Percentiles rank a stretch among this genome's conserved stretches.
Conservation (phyloP, 2,797 vertebrate species). For the Enteromius paludinosus region DNA sequence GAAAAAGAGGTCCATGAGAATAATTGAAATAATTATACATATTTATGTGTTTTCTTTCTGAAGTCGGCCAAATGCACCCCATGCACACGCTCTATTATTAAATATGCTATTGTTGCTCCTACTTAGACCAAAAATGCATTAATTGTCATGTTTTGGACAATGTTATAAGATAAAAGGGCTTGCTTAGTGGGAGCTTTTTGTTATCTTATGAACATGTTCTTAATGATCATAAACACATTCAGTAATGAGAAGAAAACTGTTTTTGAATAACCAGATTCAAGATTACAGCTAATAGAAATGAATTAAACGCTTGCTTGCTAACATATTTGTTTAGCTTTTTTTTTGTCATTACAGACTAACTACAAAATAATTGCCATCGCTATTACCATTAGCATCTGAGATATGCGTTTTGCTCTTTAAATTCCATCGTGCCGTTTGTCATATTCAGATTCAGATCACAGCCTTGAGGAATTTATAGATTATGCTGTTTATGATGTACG, state of each 20-base stretch:
- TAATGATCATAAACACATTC: not conserved
- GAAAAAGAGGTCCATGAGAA: slow-evolving; percentile 17
- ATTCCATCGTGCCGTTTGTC: not conserved
- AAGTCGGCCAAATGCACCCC: not conserved
- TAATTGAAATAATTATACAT: slow-evolving; percentile 31
- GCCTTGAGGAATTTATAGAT: slow-evolving; percentile 14
- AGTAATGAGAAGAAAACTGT: not conserved
- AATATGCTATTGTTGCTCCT: slow-evolving; percentile 18
- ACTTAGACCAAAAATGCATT: not conserved
- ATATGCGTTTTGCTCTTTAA: not conserved
- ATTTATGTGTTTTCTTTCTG: slow-evolving; percentile 20
- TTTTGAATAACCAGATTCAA: not conserved
- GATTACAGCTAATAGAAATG: not conserved
- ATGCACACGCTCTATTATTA: slow-evolving; percentile 20
- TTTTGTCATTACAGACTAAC: too few relatives aligned
- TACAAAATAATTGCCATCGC: not conserved
- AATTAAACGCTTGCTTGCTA: not conserved
- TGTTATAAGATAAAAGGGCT: not conserved
- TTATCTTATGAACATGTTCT: not conserved
- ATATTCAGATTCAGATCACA: slow-evolving; percentile 20
- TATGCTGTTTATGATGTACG: slow-evolving; percentile 20
- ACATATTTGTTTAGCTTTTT: not conserved
- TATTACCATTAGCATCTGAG: not conserved
- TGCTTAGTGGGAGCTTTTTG: not conserved
- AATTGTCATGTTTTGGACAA: not conserved